Evolutionary conservation across 2,888 invertebrate genomes (phyloP), one percentile per base, ranked within the genome.

Genomic region (Protodeltote pygarga): DNA sequence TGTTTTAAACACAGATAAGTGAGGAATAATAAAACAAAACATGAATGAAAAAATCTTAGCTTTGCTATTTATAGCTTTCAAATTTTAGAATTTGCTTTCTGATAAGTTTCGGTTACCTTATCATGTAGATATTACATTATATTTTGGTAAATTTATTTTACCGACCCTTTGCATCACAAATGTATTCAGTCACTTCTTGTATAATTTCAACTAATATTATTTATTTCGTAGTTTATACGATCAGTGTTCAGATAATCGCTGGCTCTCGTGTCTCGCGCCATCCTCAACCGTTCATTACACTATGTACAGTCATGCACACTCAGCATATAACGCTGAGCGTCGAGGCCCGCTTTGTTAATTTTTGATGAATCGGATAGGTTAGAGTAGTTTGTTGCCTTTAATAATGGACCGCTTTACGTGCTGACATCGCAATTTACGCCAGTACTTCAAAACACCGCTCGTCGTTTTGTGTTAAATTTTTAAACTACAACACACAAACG

Each of bases 331-430:
- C 55, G 66, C 52, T n/a, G 54, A 58, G 62, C 44, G 48, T 33
- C 33, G 74, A 73, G 67, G 64, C 66, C 65, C 67, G 57, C 68
- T 78, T 71, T 65, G 75, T 83, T 73, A 75, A 80, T 80, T 72
- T 77, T 82, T 76, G 72, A 83, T 80, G 79, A 80, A 78, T 72
- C 63, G 65, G 67, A 71, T 71, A 68, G 70, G 66, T 65, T 67
- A 55, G 54, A 66, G 63, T 75, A 76, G 74, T 78, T 76, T 65
- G 63, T 66, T 63, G 50, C 48, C 53, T 60, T 79, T 70, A 73
- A 78, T 78, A 76, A 75, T 74, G 59, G 27, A 77, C 42, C 44
- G 53, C 50, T 61, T 45, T 34, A 59, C 59, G 57, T 40, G 66
- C 74, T 68, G 65, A 74, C 73, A 67, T 47, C 41, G 55, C 58